Evolutionary conservation across 2,888 invertebrate genomes (phyloP), one percentile per base, ranked within the genome.

Genomic region (Xylophagus ater): DNA sequence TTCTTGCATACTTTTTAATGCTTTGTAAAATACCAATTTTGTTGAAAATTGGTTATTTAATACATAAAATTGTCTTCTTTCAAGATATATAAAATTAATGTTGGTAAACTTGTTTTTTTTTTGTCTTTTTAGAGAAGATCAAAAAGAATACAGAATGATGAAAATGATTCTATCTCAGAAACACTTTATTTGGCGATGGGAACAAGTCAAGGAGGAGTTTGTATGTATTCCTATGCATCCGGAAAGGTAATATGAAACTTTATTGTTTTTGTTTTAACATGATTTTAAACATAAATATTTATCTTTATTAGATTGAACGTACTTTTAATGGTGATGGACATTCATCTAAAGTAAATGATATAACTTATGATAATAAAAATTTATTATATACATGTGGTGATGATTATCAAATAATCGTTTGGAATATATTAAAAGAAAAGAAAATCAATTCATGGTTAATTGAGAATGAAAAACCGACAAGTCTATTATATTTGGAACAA

Each of bases 391-490:
- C 72, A 32, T 73, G 73, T 39, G 73, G 73, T 1, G 65, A 66
- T 38, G 78, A 78, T 52, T 60, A 67, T 49, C 69, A 73, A 43
- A 66, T 72, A 29, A 50, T 69, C n/a, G 59, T 66, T 26, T 72
- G 72, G 72, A 65, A 62, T 41, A 36, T 69, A 7, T 49, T 59
- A 14, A 58, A 67, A 10, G 64, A 62, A 40, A 57, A 57, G 21
- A 60, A 65, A 30, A 56, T 63, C 39, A 53, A 51, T n/a, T 72
- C 73, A 50, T 78, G 76, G 75, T 72, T 72, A 51, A 68, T 70
- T 30, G 74, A 73, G 8, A 70, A 68, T 43, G 66, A 66, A 36
- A 69, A 65, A 46, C 63, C 72, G 1, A 58, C 63, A 12, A 65
- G 67, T 20, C 54, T 70, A 15, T 56, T 52, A 3, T 55, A 62